phyloP scores from a whole-genome alignment of 2,888 invertebrate genomes.

The Aporophyla nigra region DNA sequence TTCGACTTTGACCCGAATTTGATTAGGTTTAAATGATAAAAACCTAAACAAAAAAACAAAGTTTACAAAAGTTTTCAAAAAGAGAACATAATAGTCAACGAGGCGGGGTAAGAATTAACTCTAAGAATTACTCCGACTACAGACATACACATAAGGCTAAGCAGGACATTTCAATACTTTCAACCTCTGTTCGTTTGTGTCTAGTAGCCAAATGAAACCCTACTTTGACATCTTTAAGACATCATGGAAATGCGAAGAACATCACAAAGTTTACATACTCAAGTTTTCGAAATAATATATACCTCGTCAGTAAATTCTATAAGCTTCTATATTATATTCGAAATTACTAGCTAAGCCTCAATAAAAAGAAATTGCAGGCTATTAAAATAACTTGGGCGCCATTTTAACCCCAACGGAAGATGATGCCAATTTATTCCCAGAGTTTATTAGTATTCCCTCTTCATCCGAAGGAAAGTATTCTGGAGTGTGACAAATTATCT shows the following conservation, averaged over 20 bases:
- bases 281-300: background rate
- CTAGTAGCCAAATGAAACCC: background rate
- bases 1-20: too few relatives aligned
- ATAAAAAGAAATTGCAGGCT: conserved; percentile 3
- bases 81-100: background rate
- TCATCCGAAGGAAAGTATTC: conserved; percentile 11
- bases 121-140: background rate
- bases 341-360: background rate
- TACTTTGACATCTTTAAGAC: background rate
- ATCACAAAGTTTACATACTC: background rate
- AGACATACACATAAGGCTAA: background rate
- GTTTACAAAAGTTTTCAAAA: background rate
- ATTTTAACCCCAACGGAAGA: conserved; percentile 37
- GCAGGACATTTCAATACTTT: background rate
- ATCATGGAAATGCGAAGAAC: background rate
- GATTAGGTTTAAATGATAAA: too few relatives aligned
- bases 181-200: background rate
- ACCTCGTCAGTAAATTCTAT: background rate
- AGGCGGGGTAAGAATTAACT: background rate
- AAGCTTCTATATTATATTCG: background rate
- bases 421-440: conserved; percentile 30
- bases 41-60: too few relatives aligned
- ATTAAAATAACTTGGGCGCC: conserved; percentile 19
- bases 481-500: conserved; percentile 43
- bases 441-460: conserved; percentile 48